A percentile compares a stretch with the other conserved stretches of the same genome.
These are phyloP conservation scores for Dynastes maya DNA, from an alignment of 2,888 invertebrate species.

Conservation along the genomic window DNA sequence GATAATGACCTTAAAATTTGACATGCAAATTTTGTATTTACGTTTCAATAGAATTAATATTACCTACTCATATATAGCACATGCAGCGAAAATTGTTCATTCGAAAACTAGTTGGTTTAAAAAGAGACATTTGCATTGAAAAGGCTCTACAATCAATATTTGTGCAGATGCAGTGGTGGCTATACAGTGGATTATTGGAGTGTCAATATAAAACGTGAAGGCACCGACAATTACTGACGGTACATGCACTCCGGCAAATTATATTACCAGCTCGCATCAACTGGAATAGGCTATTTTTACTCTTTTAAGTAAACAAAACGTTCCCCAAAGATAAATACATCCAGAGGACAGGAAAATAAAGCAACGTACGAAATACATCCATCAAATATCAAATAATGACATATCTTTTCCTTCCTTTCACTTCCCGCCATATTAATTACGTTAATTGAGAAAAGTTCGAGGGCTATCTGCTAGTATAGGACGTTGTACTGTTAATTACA, in stretches of 20 bases:
- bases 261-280: background rate
- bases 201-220: too few relatives aligned
- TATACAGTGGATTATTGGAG: too few relatives aligned
- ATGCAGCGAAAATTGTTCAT: too few relatives aligned
- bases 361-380: background rate
- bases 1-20: too few relatives aligned
- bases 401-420: background rate
- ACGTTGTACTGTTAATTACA: background rate
- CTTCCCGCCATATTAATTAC: background rate
- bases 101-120: too few relatives aligned
- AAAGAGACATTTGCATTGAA: too few relatives aligned
- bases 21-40: too few relatives aligned
- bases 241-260: slow-evolving; percentile 3
- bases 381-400: slow-evolving; percentile 24
- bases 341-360: background rate
- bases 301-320: background rate
- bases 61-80: too few relatives aligned
- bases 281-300: background rate
- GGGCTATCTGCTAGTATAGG: background rate
- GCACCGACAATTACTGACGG: too few relatives aligned
- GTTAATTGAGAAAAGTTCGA: slow-evolving; percentile 16
- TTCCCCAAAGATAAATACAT: slow-evolving; percentile 21
- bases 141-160: too few relatives aligned
- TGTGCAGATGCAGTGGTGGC: too few relatives aligned
- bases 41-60: too few relatives aligned